Evolutionary conservation across 2,113 vertebrate species (phyloP), one percentile per base, ranked within the genome.

Genomic region (Octodon degus): DNA sequence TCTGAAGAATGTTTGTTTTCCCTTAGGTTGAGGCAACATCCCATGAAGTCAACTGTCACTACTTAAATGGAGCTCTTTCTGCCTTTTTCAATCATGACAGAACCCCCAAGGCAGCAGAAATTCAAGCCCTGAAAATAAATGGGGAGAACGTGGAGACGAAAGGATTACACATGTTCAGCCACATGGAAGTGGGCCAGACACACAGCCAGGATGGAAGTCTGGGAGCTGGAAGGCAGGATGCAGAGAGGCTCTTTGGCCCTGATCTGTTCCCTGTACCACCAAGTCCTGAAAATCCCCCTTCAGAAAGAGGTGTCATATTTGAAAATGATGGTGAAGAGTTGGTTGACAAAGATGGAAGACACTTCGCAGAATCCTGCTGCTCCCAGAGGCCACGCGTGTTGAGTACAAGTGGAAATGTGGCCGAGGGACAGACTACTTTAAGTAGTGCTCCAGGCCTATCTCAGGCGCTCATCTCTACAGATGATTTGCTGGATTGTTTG

Each of bases 401-500:
- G 80, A 96, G 32, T 14, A 92, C 62, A 30, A 74, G 91, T 80
- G 95, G 87, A 76, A 93, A 90, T 40, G 85, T 1, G 5, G 2
- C 19, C 58, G 63, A 53, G 37, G 95, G 92, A 91, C 92, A 85
- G 3, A 62, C 86, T 24, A 88, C 95, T 89, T 81, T 97, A 25
- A 37, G 88, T 40, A 0, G 91, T 14, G 50, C 86, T 1, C 7
- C 30, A 1, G 40, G 80, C 25, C 60, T 95, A 43, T 96, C 97
- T 67, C 93, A 91, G 19, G 82, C 92, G 55, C 68, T 93, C 10
- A 95, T 99, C 96, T 99, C 98, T 81, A 99, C 99, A 72, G 99
- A 99, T 89, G 99, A 99, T 96, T 97, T 99, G 97, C 97, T 99
- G 32, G 99, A 99, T 97, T 99, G 99, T 95, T 97, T 99, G 97